These are phyloP conservation scores for Tethea ocularis DNA, from an alignment of 2,888 invertebrate genomes.

Conservation along the genomic window DNA sequence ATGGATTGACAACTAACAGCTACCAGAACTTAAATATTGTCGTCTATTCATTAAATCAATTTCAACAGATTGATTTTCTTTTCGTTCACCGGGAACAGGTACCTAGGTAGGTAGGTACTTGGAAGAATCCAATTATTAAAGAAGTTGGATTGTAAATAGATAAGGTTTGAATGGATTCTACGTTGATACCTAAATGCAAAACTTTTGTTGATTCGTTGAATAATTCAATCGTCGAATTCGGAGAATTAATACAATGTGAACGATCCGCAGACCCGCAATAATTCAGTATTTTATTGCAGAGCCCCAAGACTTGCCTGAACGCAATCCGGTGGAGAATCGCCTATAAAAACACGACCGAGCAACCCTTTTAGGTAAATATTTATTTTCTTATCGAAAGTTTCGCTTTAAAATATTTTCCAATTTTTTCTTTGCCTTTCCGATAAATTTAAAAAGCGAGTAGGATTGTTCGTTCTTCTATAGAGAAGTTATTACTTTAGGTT, in stretches of 20 bases:
- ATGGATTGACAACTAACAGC: too few species aligned
- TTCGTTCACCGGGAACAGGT: background rate
- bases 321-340: conserved; percentile 38
- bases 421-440: background rate
- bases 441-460: background rate
- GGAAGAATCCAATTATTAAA: conserved; percentile 15
- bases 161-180: conserved; percentile 14
- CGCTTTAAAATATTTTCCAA: conserved; percentile 22
- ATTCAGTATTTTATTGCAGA: conserved; percentile 43
- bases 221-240: conserved; percentile 28
- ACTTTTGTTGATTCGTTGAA: conserved; percentile 22
- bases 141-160: conserved; percentile 16
- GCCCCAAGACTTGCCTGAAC: conserved; percentile 32
- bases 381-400: conserved; percentile 42
- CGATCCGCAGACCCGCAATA: conserved; percentile 29
- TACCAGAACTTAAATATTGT: background rate
- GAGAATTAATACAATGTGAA: conserved; percentile 31
- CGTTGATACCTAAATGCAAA: conserved; percentile 8
- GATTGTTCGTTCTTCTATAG: background rate
- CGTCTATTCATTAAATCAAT: background rate
- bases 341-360: conserved; percentile 43
- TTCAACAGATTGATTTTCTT: background rate
- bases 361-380: conserved; percentile 46
- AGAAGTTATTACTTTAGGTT: too few species aligned
- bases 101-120: background rate